Evolutionary conservation across 2,888 invertebrate species (phyloP).

Genomic region (Tipula unca): DNA sequence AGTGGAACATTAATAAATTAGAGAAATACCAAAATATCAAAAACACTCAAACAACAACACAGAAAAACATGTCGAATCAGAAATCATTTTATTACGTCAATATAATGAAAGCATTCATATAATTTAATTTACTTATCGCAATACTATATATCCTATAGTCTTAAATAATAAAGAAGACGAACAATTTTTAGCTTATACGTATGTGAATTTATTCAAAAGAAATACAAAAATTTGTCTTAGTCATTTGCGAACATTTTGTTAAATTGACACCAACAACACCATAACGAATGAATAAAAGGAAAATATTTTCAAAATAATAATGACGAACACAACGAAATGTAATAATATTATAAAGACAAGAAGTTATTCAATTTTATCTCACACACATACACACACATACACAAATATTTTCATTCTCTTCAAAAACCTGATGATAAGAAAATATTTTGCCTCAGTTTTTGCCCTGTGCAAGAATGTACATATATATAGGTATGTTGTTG

Average conservation of each 20-base stretch:
- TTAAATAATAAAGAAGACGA: not conserved
- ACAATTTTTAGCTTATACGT: not conserved
- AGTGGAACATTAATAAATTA: not conserved
- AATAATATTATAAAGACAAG: not conserved
- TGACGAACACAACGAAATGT: not conserved
- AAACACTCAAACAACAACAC: not conserved
- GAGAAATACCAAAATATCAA: not conserved
- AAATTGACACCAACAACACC: not conserved
- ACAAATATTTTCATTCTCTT: not conserved
- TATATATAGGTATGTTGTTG: not conserved
- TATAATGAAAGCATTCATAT: not conserved
- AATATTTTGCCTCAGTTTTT: not conserved
- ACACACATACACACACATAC: not conserved
- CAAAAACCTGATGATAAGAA: not conserved
- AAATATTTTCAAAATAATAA: not conserved
- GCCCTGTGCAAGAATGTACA: not conserved
- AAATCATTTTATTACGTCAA: slow-evolving; percentile 8
- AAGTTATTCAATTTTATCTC: not conserved
- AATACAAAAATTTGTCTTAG: not conserved
- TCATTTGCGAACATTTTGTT: not conserved
- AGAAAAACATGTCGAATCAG: not conserved
- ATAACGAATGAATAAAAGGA: not conserved
- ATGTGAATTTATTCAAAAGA: not conserved
- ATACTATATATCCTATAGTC: not conserved
- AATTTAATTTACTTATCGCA: slow-evolving; percentile 1